phyloP scores from a whole-genome alignment of 2,888 invertebrate species.

The Monochamus alternatus region DNA sequence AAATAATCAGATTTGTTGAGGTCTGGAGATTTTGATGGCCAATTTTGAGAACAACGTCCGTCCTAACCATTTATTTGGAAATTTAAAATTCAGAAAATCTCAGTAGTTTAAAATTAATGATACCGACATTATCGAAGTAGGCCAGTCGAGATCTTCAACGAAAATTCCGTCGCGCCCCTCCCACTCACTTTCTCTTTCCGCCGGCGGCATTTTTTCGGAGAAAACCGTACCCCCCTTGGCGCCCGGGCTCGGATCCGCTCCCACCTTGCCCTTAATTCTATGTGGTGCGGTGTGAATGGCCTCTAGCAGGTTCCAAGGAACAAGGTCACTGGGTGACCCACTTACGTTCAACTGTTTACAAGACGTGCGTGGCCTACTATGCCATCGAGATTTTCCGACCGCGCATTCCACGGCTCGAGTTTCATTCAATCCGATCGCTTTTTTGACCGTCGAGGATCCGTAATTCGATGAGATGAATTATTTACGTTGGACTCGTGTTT shows the following conservation, averaged over 20 bases:
- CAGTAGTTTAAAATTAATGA: too few species aligned
- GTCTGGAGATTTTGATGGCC: too few species aligned
- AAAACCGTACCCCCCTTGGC: slow-evolving; percentile 1
- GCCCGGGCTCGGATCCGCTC: background rate
- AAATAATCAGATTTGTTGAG: too few species aligned
- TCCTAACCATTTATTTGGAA: too few species aligned
- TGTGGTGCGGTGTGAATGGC: slow-evolving; percentile 41
- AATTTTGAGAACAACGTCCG: too few species aligned
- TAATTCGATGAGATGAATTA: too few species aligned
- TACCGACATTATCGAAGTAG: background rate
- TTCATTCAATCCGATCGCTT: slow-evolving; percentile 26
- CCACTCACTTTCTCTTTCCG: slow-evolving; percentile 33
- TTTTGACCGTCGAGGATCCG: slow-evolving; percentile 10
- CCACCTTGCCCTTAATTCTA: slow-evolving; percentile 11
- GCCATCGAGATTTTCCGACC: slow-evolving; percentile 39
- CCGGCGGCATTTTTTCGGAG: slow-evolving; percentile 18
- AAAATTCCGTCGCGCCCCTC: slow-evolving; percentile 7
- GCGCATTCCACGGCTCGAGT: slow-evolving; percentile 8
- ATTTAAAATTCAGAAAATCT: too few species aligned
- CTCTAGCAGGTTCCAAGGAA: slow-evolving; percentile 60
- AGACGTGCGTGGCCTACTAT: slow-evolving; percentile 44
- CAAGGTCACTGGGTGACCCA: slow-evolving; percentile 71
- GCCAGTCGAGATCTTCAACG: background rate
- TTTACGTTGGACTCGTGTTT: background rate
- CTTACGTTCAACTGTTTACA: slow-evolving; percentile 49